A percentile compares a stretch with the other conserved stretches of the same genome.
Evolutionary conservation across 2,113 vertebrate genomes (phyloP).

Genomic region (Hemiprocne comata): DNA sequence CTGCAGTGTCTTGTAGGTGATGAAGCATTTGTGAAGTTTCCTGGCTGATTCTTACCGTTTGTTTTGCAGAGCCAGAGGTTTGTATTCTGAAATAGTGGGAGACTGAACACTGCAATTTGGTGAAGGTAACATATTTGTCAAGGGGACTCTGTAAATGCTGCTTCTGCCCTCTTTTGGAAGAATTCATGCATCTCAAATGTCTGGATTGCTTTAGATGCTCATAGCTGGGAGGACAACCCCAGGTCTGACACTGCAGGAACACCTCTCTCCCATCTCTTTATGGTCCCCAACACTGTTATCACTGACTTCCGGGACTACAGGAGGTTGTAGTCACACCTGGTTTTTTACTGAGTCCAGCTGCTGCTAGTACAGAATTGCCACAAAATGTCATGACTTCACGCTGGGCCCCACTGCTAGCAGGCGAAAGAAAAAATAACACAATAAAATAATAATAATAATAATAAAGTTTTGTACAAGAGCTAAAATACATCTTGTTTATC

Average conservation of each 20-base stretch:
- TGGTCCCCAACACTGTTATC: not conserved
- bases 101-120: not conserved
- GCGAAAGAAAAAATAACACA: not conserved
- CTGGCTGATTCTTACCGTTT: not conserved
- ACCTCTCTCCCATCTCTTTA: not conserved
- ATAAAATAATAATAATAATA: not conserved
- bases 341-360: not conserved
- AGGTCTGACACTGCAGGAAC: not conserved
- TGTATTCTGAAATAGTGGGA: not conserved
- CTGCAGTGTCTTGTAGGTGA: not conserved
- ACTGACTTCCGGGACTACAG: not conserved
- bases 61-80: conserved; percentile 9
- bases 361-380: not conserved
- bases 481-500: not conserved
- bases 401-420: not conserved
- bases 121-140: conserved; percentile 3
- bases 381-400: not conserved
- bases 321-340: not conserved
- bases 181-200: conserved; percentile 40
- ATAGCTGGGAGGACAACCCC: not conserved
- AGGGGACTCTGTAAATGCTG: conserved; percentile 63
- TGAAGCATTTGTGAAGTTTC: not conserved
- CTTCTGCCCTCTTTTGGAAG: conserved; percentile 75
- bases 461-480: not conserved
- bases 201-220: not conserved